Evolutionary conservation across 2,113 vertebrate species (phyloP).

Genomic region (Gadus chalcogrammus): DNA sequence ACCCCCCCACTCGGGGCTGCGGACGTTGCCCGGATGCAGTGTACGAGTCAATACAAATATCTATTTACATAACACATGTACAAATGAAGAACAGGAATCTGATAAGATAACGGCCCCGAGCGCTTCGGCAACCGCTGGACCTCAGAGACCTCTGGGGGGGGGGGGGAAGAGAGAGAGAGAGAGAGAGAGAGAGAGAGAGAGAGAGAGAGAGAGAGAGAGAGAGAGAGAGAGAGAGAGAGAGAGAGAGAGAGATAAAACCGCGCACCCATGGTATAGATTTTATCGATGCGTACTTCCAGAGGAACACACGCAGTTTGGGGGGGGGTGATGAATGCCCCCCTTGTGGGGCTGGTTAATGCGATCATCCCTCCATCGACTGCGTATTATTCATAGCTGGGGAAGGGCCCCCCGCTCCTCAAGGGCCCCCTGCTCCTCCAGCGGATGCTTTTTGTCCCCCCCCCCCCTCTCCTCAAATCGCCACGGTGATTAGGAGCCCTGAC

Average conservation of each 20-base stretch:
- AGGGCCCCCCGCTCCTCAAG: constrained; percentile 40
- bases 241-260: constrained; percentile 26
- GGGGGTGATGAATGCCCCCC: constrained; percentile 38
- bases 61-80: no score
- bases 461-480: constrained; percentile 46
- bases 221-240: no score
- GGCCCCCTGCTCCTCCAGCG: constrained; percentile 45
- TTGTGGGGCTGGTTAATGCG: constrained; percentile 41
- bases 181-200: no score
- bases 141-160: no score
- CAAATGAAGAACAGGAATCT: no score
- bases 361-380: constrained; percentile 46
- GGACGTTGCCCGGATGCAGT: no score
- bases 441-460: constrained; percentile 45
- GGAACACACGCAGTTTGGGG: constrained; percentile 12
- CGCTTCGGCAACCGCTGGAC: no score
- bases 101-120: no score
- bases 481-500: constrained; percentile 66
- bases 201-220: no score
- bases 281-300: constrained; percentile 23
- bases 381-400: constrained; percentile 61
- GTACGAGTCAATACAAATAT: no score
- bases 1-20: no score
- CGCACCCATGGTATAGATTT: constrained; percentile 9
- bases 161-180: no score